Evolutionary conservation across 2,797 vertebrate genomes (phyloP).

Genomic region (Trichosurus vulpecula): DNA sequence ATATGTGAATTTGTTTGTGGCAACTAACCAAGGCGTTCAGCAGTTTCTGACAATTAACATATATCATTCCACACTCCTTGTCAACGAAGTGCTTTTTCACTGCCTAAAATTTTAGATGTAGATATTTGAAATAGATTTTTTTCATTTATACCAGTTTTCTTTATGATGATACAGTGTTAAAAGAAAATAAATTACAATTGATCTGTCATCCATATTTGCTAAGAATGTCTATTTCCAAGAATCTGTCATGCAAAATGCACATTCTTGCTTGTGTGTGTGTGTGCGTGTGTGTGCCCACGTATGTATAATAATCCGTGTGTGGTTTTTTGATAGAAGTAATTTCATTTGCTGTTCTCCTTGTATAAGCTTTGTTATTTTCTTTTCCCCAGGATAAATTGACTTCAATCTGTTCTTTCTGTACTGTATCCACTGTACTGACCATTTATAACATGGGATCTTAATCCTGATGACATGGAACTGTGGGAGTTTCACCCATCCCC

Average conservation of each 20-base stretch:
- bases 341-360: constrained; percentile 78
- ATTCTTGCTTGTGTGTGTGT: constrained; percentile 85
- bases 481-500: constrained; percentile 66
- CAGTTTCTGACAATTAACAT: constrained; percentile 90
- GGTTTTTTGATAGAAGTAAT: constrained; percentile 72
- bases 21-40: constrained; percentile 90
- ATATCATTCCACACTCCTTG: constrained; percentile 90
- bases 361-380: constrained; percentile 76
- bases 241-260: constrained; percentile 82
- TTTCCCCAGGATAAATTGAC: constrained; percentile 76
- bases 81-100: constrained; percentile 98
- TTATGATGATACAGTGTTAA: constrained; percentile 92
- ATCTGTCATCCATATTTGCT: constrained; percentile 93
- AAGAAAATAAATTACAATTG: constrained; percentile 92
- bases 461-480: constrained; percentile 75
- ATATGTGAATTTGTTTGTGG: constrained; percentile 93
- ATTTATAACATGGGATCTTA: constrained; percentile 79
- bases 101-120: constrained; percentile 97
- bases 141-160: constrained; percentile 92
- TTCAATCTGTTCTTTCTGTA: constrained; percentile 79
- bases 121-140: constrained; percentile 95
- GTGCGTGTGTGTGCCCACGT: constrained; percentile 76
- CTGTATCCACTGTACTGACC: constrained; percentile 71
- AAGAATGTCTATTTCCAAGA: constrained; percentile 91
- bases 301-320: constrained; percentile 77